Evolutionary conservation across 1,140 invertebrate genomes (phyloP).

Genomic region (Drosophila malerkotliana): DNA sequence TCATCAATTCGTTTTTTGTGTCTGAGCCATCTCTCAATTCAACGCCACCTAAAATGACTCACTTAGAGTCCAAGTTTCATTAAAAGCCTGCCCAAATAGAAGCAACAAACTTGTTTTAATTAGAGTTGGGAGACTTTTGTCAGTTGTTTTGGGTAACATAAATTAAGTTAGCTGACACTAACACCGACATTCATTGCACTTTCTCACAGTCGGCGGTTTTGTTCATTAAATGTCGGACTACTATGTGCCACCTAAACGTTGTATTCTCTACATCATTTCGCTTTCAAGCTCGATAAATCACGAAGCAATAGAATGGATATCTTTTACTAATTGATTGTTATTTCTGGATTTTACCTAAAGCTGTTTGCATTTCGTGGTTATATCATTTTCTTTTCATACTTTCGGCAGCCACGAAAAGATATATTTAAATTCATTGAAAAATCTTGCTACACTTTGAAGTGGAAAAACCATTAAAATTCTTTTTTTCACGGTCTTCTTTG

Average conservation of each 20-base stretch:
- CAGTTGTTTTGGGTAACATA: slow-evolving; percentile 24
- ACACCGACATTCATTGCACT: slow-evolving; percentile 51
- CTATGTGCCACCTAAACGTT: background rate
- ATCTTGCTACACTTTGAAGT: slow-evolving; percentile 10
- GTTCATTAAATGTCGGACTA: slow-evolving; percentile 8
- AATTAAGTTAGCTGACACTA: slow-evolving; percentile 40
- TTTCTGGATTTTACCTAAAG: slow-evolving; percentile 19
- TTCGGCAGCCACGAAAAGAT: slow-evolving; percentile 1
- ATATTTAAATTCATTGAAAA: slow-evolving; percentile 34
- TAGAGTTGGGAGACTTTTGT: slow-evolving; percentile 33
- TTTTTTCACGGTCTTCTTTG: slow-evolving; percentile 17
- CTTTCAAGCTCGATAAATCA: slow-evolving; percentile 12
- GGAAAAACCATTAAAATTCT: slow-evolving; percentile 37
- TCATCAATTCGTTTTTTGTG: slow-evolving; percentile 23
- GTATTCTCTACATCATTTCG: slow-evolving; percentile 25
- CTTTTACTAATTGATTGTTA: slow-evolving; percentile 29
- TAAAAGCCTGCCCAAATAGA: slow-evolving; percentile 17
- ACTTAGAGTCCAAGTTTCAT: slow-evolving; percentile 24
- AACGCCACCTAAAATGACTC: slow-evolving; percentile 26
- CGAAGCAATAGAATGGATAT: slow-evolving; percentile 4
- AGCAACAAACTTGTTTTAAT: slow-evolving; percentile 46
- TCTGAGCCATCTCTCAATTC: slow-evolving; percentile 9
- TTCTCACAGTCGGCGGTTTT: slow-evolving; percentile 42
- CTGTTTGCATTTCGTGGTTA: slow-evolving; percentile 2
- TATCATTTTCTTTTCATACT: background rate